Evolutionary conservation across 1,140 invertebrate species (phyloP), one percentile per base, ranked within the genome.

Genomic region (Drosophila pallidifrons): DNA sequence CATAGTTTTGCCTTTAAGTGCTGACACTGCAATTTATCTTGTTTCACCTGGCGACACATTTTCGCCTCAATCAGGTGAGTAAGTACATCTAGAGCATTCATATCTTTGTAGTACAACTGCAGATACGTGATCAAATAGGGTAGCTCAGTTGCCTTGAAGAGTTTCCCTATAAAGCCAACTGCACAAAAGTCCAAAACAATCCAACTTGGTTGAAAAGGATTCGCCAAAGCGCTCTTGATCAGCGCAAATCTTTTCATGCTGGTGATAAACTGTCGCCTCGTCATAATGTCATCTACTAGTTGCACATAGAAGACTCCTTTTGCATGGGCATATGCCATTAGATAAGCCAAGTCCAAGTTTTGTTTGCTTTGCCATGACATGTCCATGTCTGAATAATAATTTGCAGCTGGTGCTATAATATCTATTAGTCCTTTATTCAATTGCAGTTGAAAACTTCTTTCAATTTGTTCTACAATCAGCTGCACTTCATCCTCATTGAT

Each of bases 341-440:
- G 94, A 93, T 98, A 99, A 3, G 98, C 96, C 93, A 97, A 98
- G 92, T 99, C 98, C 47, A 93, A 98, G 93, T 99, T 99, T 93
- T 99, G 98, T 92, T 99, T 99, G 98, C 91, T 99, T 99, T 98
- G 94, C 98, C 98, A 99, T 77, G 96, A 94, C 1, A 99, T 97
- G 25, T 98, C 97, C 60, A 95, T 95, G 93, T 99, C 98, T 0
- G 98, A 98, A 93, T 99, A 99, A 91, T 97, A 99, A 1, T 95
- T 94, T 0, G 95, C 78, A 1, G 97, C 95, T 1, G 98, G 98
- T 2, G 97, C 95, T 65, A 99, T 95, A 5, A 99, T 95, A 93
- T 99, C 98, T 32, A 99, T 95, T 11, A 99, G 93, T 25, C 98
- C 98, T 72, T 93, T 94, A 43, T 96, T 95, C 3, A 98, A 93